Evolutionary conservation across 1,140 invertebrate species (phyloP), one percentile per base, ranked within the genome.

Genomic region (Colletes latitarsis): DNA sequence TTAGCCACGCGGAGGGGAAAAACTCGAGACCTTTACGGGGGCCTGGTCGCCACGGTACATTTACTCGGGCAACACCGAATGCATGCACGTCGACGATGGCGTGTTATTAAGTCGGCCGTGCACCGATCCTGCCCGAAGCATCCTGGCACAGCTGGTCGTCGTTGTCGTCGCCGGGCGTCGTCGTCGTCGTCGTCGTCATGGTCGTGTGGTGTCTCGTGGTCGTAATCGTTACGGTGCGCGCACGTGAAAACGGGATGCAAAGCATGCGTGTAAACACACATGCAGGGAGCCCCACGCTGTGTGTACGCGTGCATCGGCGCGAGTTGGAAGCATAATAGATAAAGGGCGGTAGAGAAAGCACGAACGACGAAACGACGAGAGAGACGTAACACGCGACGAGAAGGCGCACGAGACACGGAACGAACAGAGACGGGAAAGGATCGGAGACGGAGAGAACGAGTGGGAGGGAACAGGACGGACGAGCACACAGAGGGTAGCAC

Each of bases 181-280:
- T 21, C 17, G 77, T 46, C 41, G 72, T 76, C 21, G 55, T 53
- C 55, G 71, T 80, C 49, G 66, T 74, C 62, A 30, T 66, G 15
- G 21, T n/a, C 58, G 64, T 49, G 9, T 5, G 41, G 19, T 43
- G 62, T 41, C 17, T 67, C 64, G 64, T 21, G 66, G 73, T 55
- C 46, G 55, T 69, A 52, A 49, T 81, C 64, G 63, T 76, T 52
- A 82, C 74, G 55, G 76, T 60, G 75, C 68, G 63, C 66, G 70
- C 82, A 77, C 79, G 77, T 63, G 74, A 88, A 75, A 80, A 85
- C 77, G 73, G 75, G 79, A 77, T 72, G 80, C 85, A 69, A 82
- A 84, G 77, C 86, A 79, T 80, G 79, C 86, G 74, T 82, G 86
- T 82, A 85, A 86, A 86, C 69, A 84, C 67, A 81, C 55, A 76